phyloP scores from a whole-genome alignment of 2,888 invertebrate species.

The Parnassius orleans region DNA sequence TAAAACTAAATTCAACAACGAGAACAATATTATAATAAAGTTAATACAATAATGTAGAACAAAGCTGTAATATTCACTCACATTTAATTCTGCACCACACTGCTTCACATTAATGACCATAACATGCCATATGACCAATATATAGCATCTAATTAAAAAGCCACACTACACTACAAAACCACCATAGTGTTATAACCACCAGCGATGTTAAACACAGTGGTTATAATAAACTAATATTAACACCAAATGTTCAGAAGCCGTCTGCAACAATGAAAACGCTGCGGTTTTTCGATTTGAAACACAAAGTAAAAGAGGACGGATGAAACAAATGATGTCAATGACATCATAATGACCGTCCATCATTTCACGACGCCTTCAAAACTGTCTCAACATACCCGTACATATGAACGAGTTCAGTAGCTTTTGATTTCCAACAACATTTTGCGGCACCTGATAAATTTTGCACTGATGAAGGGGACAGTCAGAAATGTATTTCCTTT shows the following conservation, averaged over 20 bases:
- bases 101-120: too few relatives aligned
- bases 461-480: slow-evolving; percentile 54
- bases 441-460: slow-evolving; percentile 61
- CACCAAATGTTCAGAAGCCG: slow-evolving; percentile 39
- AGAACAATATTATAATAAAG: too few relatives aligned
- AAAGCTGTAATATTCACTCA: too few relatives aligned
- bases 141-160: too few relatives aligned
- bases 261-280: slow-evolving; percentile 45
- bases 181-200: neutral
- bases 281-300: slow-evolving; percentile 44
- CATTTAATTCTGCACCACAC: too few relatives aligned
- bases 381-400: slow-evolving; percentile 49
- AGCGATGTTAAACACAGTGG: slow-evolving; percentile 19
- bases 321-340: slow-evolving; percentile 69
- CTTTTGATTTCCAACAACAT: slow-evolving; percentile 43
- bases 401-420: slow-evolving; percentile 31
- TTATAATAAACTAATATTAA: slow-evolving; percentile 28
- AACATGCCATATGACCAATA: too few relatives aligned
- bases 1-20: neutral
- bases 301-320: slow-evolving; percentile 48
- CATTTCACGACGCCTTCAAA: slow-evolving; percentile 59
- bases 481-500: slow-evolving; percentile 50
- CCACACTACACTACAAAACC: too few relatives aligned
- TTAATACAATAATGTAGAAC: too few relatives aligned
- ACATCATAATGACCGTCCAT: slow-evolving; percentile 66